Evolutionary conservation across 2,113 vertebrate genomes (phyloP), one percentile per base, ranked within the genome.

Genomic region (Parotia lawesii): DNA sequence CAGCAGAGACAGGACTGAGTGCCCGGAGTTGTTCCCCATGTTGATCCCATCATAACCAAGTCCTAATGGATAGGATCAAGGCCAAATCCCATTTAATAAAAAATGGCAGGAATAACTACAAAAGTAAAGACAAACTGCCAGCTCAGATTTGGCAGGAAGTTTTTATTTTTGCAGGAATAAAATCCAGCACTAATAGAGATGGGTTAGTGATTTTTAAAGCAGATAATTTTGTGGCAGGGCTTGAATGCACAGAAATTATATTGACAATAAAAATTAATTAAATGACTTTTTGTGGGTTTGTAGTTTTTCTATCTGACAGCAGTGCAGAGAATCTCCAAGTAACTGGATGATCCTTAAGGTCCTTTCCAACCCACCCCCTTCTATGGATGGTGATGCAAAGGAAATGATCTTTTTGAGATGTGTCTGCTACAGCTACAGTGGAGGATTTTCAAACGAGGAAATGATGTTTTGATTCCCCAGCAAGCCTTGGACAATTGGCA

Each of bases 61-160:
- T 20, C 56, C 42, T 33, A 37, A 66, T 27, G 66, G 91, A 40
- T 2, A 86, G 85, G 71, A 91, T 87, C 31, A 42, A 90, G 72
- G 69, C 85, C 92, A 95, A 69, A 72, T 47, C 44, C 70, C 18
- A 44, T 65, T 65, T 78, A 87, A 89, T 75, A 37, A 89, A 85
- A 72, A 71, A 48, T 38, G 37, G 42, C 72, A 93, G 82, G 71
- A 79, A 85, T 83, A 82, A 90, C 80, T 76, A 25, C 84, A 48
- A 89, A 93, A 66, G 79, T 82, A 79, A 85, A 95, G 75, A 70
- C 60, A 61, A 95, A 38, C 50, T 70, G 92, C 79, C 94, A 66
- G n/a, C 54, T 72, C n/a, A 18, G 2, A 76, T 83, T 83, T 87
- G 78, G 62, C 85, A 91, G 77, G 37, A 71, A 79, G 81, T 82